Evolutionary conservation across 2,888 invertebrate species (phyloP).

Genomic region (Melipona beecheii): DNA sequence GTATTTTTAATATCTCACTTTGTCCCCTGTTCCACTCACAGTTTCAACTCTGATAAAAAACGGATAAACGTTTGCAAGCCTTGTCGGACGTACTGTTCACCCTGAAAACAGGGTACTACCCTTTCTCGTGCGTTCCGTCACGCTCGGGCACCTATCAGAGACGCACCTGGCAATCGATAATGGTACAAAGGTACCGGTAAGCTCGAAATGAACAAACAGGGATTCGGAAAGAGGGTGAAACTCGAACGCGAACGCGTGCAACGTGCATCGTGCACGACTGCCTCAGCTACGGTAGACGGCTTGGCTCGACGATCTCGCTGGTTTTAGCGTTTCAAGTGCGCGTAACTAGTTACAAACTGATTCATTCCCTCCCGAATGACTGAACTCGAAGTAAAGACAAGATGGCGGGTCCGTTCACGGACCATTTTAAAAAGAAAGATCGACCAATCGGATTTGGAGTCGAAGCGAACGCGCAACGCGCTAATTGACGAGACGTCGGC

Average conservation of each 20-base stretch:
- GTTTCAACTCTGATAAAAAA: not conserved
- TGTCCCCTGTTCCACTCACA: too few species aligned
- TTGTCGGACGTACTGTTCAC: constrained; percentile 61
- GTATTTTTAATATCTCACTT: too few species aligned
- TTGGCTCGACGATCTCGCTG: not conserved
- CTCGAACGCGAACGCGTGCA: constrained; percentile 7
- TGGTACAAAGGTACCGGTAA: constrained; percentile 66
- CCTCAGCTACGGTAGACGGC: constrained; percentile 21
- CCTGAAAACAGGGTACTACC: constrained; percentile 71
- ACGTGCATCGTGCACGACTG: not conserved
- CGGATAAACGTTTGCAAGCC: constrained; percentile 20
- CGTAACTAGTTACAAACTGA: too few species aligned
- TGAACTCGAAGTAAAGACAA: too few species aligned
- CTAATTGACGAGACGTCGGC: constrained; percentile 54
- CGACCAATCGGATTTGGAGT: constrained; percentile 50
- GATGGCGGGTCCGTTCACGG: not conserved
- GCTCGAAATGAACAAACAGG: constrained; percentile 56
- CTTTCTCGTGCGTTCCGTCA: constrained; percentile 73
- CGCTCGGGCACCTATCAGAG: constrained; percentile 74
- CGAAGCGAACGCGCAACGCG: constrained; percentile 39
- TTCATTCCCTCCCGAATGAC: too few species aligned
- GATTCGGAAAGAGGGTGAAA: constrained; percentile 35
- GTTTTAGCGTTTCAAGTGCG: not conserved
- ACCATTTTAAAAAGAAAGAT: constrained; percentile 52
- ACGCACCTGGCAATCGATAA: constrained; percentile 82